A percentile compares a stretch with the other conserved stretches of the same genome.
These are phyloP conservation scores for Orthosia gracilis DNA, from an alignment of 2,888 invertebrate species.

Conservation along the genomic window DNA sequence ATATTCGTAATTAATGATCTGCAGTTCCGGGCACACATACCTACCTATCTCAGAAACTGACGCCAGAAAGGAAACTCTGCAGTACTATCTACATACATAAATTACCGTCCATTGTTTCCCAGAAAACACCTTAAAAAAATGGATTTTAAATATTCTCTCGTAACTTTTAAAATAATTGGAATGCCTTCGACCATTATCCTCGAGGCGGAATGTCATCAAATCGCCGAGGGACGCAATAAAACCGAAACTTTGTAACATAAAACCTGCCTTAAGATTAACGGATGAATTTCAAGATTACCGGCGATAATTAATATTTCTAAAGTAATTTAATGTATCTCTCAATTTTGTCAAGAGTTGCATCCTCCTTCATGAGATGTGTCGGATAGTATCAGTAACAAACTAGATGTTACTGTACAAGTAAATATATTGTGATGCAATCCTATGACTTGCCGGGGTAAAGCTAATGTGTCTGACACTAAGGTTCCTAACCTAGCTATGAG, in stretches of 20 bases:
- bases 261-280: constrained; percentile 59
- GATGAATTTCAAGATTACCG: constrained; percentile 62
- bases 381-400: constrained; percentile 45
- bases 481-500: neutral
- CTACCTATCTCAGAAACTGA: neutral
- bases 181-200: constrained; percentile 58
- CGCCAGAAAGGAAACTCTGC: neutral
- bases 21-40: neutral
- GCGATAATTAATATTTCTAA: constrained; percentile 66
- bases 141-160: constrained; percentile 20
- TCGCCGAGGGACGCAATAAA: constrained; percentile 59
- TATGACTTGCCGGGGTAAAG: neutral
- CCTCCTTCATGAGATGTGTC: constrained; percentile 48
- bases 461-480: constrained; percentile 1
- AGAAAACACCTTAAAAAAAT: neutral
- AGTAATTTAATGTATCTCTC: constrained; percentile 61
- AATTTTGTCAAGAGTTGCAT: constrained; percentile 53
- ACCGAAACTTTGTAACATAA: constrained; percentile 63
- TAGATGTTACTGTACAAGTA: constrained; percentile 38
- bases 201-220: constrained; percentile 61
- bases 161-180: constrained; percentile 51
- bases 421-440: constrained; percentile 23
- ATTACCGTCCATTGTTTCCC: constrained; percentile 23
- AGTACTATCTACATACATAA: neutral
- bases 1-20: constrained; percentile 31